Conservation (phyloP, 2,888 invertebrate species). For the Priocnemis perturbator region DNA sequence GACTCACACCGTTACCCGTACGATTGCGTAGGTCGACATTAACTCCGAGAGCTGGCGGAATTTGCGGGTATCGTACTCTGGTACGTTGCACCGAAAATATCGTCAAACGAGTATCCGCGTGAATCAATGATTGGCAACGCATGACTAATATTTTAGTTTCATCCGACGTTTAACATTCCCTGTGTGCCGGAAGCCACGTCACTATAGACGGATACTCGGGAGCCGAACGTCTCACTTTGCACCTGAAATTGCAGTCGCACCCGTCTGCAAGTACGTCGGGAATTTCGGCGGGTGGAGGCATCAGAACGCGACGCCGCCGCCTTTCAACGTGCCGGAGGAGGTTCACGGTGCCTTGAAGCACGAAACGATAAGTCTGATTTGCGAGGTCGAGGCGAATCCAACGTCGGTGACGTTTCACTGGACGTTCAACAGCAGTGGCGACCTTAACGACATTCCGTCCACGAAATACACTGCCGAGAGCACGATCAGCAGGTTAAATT, state of each 20-base stretch:
- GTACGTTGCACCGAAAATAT: not conserved
- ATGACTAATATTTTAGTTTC: too few species aligned
- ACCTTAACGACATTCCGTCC: conserved; percentile 85
- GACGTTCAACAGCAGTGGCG: conserved; percentile 93
- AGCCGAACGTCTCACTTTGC: too few species aligned
- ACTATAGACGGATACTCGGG: too few species aligned
- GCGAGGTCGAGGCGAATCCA: conserved; percentile 93
- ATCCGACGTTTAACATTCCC: too few species aligned
- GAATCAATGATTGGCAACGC: too few species aligned
- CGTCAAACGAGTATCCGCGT: too few species aligned
- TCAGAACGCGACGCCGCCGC: conserved; percentile 59
- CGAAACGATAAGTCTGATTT: conserved; percentile 88
- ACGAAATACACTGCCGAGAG: conserved; percentile 80
- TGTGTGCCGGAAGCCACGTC: too few species aligned
- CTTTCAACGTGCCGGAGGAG: conserved; percentile 82
- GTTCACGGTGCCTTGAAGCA: conserved; percentile 90
- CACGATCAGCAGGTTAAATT: conserved; percentile 85
- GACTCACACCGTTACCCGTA: too few species aligned
- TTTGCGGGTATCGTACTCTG: not conserved
- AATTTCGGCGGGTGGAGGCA: conserved; percentile 53
- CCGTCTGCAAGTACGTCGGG: conserved; percentile 67
- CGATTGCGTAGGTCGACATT: too few species aligned
- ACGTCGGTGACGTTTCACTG: conserved; percentile 90
- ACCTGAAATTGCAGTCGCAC: conserved; percentile 61
- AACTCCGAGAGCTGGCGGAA: too few species aligned